These are phyloP conservation scores for Jacana jacana DNA, from an alignment of 2,113 vertebrate genomes.

Conservation along the genomic window DNA sequence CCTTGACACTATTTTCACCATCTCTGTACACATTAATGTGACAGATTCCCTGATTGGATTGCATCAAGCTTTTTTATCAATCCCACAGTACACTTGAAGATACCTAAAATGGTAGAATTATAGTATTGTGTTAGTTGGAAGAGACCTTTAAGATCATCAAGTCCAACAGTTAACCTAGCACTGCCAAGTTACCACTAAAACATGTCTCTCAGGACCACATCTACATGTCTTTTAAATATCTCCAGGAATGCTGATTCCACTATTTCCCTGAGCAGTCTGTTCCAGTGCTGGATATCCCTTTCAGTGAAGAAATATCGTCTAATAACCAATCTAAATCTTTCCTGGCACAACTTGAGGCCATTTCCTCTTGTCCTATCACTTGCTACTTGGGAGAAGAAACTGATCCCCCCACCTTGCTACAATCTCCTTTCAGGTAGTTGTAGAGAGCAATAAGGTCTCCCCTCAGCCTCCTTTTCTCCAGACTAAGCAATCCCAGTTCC, in stretches of 20 bases:
- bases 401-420: not conserved
- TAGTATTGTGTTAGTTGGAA: not conserved
- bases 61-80: not conserved
- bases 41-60: not conserved
- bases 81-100: not conserved
- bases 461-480: no score
- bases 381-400: not conserved
- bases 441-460: not conserved
- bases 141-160: not conserved
- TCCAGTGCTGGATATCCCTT: not conserved
- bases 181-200: not conserved
- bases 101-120: not conserved
- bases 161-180: not conserved
- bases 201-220: not conserved
- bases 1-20: not conserved
- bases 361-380: not conserved
- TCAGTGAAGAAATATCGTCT: not conserved
- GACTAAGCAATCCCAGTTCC: no score
- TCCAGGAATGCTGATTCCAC: no score
- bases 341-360: not conserved
- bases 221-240: not conserved
- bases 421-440: not conserved
- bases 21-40: not conserved
- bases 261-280: no score
- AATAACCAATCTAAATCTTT: not conserved